Conservation (phyloP, 2,113 vertebrate species). For the Tyto alba region DNA sequence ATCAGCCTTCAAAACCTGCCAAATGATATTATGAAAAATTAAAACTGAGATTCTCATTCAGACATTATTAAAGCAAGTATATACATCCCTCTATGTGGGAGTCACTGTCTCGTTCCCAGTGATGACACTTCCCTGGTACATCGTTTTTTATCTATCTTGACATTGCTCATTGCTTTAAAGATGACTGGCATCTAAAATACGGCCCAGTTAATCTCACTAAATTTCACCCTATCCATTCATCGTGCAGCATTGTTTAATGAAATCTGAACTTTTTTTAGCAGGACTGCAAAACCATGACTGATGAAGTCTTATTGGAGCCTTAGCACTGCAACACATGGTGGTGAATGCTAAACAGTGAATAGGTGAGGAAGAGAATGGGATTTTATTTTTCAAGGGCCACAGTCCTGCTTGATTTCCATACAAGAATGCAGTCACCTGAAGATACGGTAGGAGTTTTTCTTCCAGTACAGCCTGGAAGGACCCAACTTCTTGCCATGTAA, state of each 20-base stretch:
- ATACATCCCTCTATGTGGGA: not conserved
- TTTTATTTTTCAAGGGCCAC: not conserved
- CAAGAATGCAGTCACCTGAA: not conserved
- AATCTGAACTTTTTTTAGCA: slow-evolving; percentile 9
- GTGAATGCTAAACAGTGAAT: not conserved
- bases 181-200: slow-evolving; percentile 29
- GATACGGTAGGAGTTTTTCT: not conserved
- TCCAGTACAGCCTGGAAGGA: not conserved
- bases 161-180: slow-evolving; percentile 46
- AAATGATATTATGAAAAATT: not conserved
- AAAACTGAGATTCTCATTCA: slow-evolving; percentile 22
- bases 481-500: not conserved
- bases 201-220: slow-evolving; percentile 49
- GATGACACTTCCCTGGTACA: not conserved
- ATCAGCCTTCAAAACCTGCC: not conserved
- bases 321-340: not conserved
- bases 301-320: not conserved
- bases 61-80: slow-evolving; percentile 41
- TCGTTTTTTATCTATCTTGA: slow-evolving; percentile 24
- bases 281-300: not conserved
- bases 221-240: slow-evolving; percentile 36
- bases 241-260: slow-evolving; percentile 41
- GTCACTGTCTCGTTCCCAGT: not conserved
- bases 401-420: not conserved
- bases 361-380: not conserved